Base-by-base conservation (phyloP, 2,797 vertebrate genomes). In the Lepidocolaptes lacrymiger region DNA sequence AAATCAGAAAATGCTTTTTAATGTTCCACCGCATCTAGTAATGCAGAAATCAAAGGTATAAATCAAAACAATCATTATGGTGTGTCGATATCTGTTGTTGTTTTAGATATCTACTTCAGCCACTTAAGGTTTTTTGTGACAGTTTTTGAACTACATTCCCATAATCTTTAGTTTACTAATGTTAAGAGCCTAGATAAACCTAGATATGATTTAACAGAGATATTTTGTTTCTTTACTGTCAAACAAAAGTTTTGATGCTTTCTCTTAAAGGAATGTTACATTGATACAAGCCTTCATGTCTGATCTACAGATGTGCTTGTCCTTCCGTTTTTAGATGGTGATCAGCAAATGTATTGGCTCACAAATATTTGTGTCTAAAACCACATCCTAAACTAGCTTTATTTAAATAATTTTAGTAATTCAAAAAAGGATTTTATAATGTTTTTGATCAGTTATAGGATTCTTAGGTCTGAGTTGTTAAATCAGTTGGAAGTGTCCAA, bases 1-100 rank as follows among this genome's bases (percentile, higher is more conserved):
- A 75, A 88, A 73, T 41, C 12, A 12, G n/a, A 56, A 90, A 85
- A 73, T 23, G 18, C 6, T 55, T 91, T 90, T 69, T 14, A 86
- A 69, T 48, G 15, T 36, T 51, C 13, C 48, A 36, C 10, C 73
- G 5, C 79, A 82, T 67, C 74, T 82, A 63, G 4, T 59, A 67
- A 69, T 43, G n/a, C 21, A 93, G 59, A 82, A 94, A 82, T 89
- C 68, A 88, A 90, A 90, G 19, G 23, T 39, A 59, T 86, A 79
- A 75, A 81, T 93, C 51, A 86, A 73, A 88, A 75, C 39, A 84
- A 27, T 90, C 41, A 39, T 34, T 84, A 51, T 67, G 24, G 14
- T 62, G 37, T 72, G 54, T 64, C 91, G 69, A 75, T n/a, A 64
- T 52, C 48, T 48, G 19, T 21, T 81, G 6, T 64, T 78, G 39